Base-by-base conservation (phyloP, 2,888 invertebrate species). In the Hypsopygia costalis region DNA sequence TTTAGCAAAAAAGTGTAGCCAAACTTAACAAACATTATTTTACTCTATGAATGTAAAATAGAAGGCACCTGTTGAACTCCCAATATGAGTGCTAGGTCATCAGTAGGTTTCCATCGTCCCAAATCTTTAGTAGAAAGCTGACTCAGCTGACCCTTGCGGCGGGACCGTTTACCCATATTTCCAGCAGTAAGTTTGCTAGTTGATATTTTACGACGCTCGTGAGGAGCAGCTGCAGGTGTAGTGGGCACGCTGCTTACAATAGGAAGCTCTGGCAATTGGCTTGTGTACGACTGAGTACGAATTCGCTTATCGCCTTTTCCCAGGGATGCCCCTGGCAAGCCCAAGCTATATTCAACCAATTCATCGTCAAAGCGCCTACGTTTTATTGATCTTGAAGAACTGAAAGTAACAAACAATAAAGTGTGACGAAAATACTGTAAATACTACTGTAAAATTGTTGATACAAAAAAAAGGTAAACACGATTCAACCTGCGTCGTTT, bases 311-410 rank as follows among this genome's bases (percentile, higher is more conserved):
- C 88, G 25, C 79, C 77, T 61, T 89, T 89, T 0, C 85, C 82
- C 11, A 87, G 57, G 0, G 89, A 88, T 1, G 88, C 82, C 1
- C 90, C 93, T 0, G 93, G 92, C 57, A 93, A 80, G 36, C 94
- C 93, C 43, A 95, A 81, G 73, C 96, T 96, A 54, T 96, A 97
- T 62, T 98, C 98, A 0, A 98, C 98, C 43, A 98, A 88, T 81
- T 99, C 98, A 90, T 98, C 98, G 71, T 98, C 98, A 81, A 98
- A 98, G 58, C 98, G 95, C 61, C 96, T 94, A 0, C 98, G 91
- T 77, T 98, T 98, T 60, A 98, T 98, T 1, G 98, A 98, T 43
- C 98, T 91, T 20, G 96, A 97, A 7, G 98, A 98, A 74, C 97
- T 96, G 67, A 79, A 81, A 11, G 38, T 29, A 32, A 34, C 16